Conservation (phyloP, 2,888 invertebrate genomes). For the Caenorhabditis wallacei region DNA sequence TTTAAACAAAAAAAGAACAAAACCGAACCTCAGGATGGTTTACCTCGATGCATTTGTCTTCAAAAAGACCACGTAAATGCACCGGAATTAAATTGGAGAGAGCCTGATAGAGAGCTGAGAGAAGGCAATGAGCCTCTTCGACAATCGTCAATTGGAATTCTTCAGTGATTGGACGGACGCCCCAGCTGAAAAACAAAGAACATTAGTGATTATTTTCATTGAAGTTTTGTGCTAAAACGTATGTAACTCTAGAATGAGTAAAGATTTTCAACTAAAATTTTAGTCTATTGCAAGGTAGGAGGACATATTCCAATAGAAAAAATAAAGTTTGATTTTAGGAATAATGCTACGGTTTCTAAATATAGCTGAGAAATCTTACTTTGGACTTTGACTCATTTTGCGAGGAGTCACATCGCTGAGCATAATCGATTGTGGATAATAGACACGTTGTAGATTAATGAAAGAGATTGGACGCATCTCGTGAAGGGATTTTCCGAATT, state of each 20-base stretch:
- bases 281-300: no score
- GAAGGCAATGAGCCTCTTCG: constrained; percentile 81
- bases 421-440: constrained; percentile 87
- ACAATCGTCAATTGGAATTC: constrained; percentile 79
- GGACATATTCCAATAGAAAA: no score
- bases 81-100: constrained; percentile 79
- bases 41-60: constrained; percentile 78
- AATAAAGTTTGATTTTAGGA: no score
- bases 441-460: constrained; percentile 88
- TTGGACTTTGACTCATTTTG: constrained; percentile 84
- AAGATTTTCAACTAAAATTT: no score
- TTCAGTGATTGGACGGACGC: constrained; percentile 80
- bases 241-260: no score
- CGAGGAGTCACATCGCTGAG: constrained; percentile 94
- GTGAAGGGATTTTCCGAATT: constrained; percentile 92
- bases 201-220: background rate
- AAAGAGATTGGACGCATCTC: constrained; percentile 95
- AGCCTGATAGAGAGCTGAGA: constrained; percentile 79
- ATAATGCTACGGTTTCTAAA: no score
- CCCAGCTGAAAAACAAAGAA: constrained; percentile 76
- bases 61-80: constrained; percentile 78
- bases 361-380: no score
- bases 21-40: constrained; percentile 66
- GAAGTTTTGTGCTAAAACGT: no score
- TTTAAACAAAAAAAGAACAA: constrained; percentile 48